Evolutionary conservation across 30 jellyfish, hydroid and myxozoan species (phyloP), one percentile per base, ranked within the genome.

Genomic region (Nemopilema nomurai): DNA sequence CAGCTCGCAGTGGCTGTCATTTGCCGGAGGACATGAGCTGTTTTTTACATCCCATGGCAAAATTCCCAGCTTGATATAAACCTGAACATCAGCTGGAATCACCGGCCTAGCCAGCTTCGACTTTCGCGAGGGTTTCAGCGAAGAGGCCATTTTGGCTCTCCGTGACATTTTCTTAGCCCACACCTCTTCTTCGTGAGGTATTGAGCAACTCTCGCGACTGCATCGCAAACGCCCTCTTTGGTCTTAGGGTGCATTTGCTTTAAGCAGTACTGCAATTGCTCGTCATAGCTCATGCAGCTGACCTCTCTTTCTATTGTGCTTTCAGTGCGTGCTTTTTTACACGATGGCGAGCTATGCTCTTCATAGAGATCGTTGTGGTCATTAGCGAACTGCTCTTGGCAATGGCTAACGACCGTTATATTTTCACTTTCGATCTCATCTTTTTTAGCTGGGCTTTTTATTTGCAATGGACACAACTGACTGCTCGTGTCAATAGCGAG

Each of bases 31-130:
- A 16, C 81, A 62, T 62, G 24, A 51, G 29, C 71, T 64, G 29
- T 65, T 74, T 67, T 85, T 85, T 22, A 75, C 23, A 28, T 85
- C 79, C 94, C 94, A 85, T 18, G 94, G 94, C 67, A 67, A 67
- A 49, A 85, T 76, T 8, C 94, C 94, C n/a, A 75, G 50, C 20
- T 49, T 49, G 21, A 85, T 75, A 70, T 64, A 75, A 18, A 20
- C 26, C 29, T 74, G 71, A 1, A 85, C 68, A 21, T 76, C 80
- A 51, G 49, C 23, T 0, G 94, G 77, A 1, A 85, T 33, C 26
- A 3, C 49, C 17, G 78, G 80, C 75, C 63, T 28, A 28, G 74
- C 33, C 4, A 57, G 24, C 16, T 70, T 62, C 0, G 81, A 29
- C 28, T 52, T 62, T 29, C 64, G 62, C 9, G 83, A 52, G 50